Evolutionary conservation across 2,113 vertebrate genomes (phyloP).

Genomic region (Dolichallabes microphthalmus): DNA sequence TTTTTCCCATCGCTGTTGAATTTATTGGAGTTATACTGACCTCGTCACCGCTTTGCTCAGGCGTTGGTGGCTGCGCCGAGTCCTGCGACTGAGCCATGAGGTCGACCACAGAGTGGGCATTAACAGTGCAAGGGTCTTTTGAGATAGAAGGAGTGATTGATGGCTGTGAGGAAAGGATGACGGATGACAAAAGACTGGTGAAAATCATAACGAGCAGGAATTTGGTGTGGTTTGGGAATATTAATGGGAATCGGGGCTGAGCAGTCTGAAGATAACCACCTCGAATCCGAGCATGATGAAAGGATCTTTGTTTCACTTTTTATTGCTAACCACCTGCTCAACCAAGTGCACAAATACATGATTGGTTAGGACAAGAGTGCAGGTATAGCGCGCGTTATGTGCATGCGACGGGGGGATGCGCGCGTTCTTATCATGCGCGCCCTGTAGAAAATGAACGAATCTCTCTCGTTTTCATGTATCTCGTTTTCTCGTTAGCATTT

Average conservation of each 20-base stretch:
- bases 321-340: not conserved
- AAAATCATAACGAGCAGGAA: not conserved
- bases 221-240: not conserved
- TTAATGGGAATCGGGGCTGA: not conserved
- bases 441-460: too few relatives aligned
- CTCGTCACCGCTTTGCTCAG: slow-evolving; percentile 10
- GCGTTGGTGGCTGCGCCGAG: not conserved
- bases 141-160: not conserved
- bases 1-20: not conserved
- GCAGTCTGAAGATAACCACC: not conserved
- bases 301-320: not conserved
- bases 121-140: not conserved
- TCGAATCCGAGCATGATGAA: not conserved
- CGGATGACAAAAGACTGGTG: not conserved
- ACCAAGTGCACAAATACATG: too few relatives aligned
- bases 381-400: too few relatives aligned
- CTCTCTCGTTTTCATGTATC: too few relatives aligned
- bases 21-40: slow-evolving; percentile 3
- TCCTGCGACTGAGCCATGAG: not conserved
- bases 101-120: not conserved
- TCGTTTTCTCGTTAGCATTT: too few relatives aligned
- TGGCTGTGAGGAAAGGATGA: not conserved
- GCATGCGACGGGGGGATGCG: too few relatives aligned
- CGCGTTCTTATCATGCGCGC: too few relatives aligned
- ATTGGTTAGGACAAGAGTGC: not conserved